Conservation (phyloP, 92 coral and sea anemone genomes). For the Heteractis magnifica region DNA sequence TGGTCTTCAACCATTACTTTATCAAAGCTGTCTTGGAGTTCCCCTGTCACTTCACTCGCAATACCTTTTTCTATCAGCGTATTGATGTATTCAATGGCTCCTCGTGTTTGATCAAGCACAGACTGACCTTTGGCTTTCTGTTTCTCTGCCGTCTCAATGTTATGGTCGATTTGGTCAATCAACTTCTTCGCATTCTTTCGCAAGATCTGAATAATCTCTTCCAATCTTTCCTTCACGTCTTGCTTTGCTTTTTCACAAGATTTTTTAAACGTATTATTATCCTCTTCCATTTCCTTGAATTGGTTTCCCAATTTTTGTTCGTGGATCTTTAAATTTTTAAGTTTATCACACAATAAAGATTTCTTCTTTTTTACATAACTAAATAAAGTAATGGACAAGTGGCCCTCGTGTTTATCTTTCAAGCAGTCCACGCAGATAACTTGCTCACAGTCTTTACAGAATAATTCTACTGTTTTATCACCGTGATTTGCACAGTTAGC, state of each 20-base stretch:
- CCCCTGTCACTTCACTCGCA: slow-evolving; percentile 5
- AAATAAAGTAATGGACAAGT: neutral
- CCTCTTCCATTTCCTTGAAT: neutral
- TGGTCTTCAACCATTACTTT: neutral
- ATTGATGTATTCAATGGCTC: slow-evolving; percentile 15
- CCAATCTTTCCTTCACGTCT: slow-evolving; percentile 1
- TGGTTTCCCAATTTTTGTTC: neutral
- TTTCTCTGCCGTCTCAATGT: slow-evolving; percentile 6
- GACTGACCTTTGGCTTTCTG: neutral
- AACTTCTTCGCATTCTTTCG: slow-evolving; percentile 4
- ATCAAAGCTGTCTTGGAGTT: neutral
- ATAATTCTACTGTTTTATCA: neutral
- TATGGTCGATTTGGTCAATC: neutral
- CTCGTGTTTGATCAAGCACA: neutral
- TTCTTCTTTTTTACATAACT: neutral
- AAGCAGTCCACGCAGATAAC: slow-evolving; percentile 1
- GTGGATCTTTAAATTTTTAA: neutral
- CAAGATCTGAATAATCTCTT: neutral
- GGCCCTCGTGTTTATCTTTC: neutral
- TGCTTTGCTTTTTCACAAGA: slow-evolving; percentile 12
- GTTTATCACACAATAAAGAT: slow-evolving; percentile 3
- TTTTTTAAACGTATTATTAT: neutral
- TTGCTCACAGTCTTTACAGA: slow-evolving; percentile 18
- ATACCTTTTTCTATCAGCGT: neutral
- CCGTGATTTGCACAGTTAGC: slow-evolving; percentile 1